These are phyloP conservation scores for Toxotes jaculatrix DNA, from an alignment of 2,113 vertebrate genomes.

Conservation along the genomic window DNA sequence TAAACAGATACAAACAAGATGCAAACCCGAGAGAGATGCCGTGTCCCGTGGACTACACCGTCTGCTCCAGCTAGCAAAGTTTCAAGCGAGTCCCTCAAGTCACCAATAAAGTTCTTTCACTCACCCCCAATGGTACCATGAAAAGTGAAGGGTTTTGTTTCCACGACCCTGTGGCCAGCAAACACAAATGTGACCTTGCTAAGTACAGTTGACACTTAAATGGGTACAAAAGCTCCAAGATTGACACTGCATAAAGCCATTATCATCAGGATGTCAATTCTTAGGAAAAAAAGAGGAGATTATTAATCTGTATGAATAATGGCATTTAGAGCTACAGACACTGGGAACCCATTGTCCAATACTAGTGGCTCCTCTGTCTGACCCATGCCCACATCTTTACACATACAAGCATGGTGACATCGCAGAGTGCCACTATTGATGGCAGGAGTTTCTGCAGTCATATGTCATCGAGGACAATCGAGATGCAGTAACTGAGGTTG, in stretches of 20 bases:
- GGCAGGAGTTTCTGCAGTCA: conserved; percentile 64
- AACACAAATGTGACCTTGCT: conserved; percentile 58
- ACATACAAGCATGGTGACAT: conserved; percentile 78
- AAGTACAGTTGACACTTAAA: conserved; percentile 62
- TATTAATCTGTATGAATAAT: conserved; percentile 82
- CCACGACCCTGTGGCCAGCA: conserved; percentile 35
- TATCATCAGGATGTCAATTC: conserved; percentile 61
- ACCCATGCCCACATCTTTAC: conserved; percentile 66
- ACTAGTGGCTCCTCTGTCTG: conserved; percentile 71
- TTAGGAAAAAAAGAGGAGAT: conserved; percentile 67
- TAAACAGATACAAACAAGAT: conserved; percentile 15
- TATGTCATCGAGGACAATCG: conserved; percentile 70
- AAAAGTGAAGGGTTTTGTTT: conserved; percentile 55
- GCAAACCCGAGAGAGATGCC: conserved; percentile 30
- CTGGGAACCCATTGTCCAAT: conserved; percentile 81
- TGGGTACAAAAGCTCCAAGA: conserved; percentile 66
- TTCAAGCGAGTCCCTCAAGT: conserved; percentile 35
- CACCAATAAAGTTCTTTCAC: conserved; percentile 45
- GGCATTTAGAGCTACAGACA: conserved; percentile 78
- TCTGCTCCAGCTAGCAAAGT: conserved; percentile 44
- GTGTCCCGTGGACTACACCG: neutral
- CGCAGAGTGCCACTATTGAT: conserved; percentile 79
- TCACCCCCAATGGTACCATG: conserved; percentile 39
- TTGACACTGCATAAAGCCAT: conserved; percentile 60
- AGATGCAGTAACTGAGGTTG: conserved; percentile 38